Conservation (phyloP, 2,113 vertebrate genomes). For the Chaenocephalus aceratus region DNA sequence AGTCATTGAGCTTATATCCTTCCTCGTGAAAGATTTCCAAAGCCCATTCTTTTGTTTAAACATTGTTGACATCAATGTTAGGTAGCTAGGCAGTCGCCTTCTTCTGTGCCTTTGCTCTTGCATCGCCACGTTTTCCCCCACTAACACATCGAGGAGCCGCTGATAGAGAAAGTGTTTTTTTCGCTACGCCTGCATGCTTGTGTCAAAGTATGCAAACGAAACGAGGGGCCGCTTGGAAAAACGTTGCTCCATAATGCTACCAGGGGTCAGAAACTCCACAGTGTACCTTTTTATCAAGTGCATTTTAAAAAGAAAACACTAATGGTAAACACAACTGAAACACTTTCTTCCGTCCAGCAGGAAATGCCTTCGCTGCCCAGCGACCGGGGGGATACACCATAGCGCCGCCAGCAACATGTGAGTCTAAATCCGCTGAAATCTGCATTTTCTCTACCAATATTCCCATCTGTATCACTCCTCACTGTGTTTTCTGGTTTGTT, state of each 20-base stretch:
- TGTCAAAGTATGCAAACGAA: conserved; percentile 1
- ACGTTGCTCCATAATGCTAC: not conserved
- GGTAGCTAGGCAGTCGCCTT: not conserved
- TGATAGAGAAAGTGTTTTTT: not conserved
- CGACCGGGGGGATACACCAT: conserved; percentile 79
- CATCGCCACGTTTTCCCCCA: not conserved
- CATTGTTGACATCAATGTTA: not conserved
- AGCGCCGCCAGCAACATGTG: conserved; percentile 76
- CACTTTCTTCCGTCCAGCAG: conserved; percentile 61
- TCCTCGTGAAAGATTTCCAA: not conserved
- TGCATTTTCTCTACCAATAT: not conserved
- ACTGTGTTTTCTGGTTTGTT: not conserved
- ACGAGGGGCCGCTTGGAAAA: not conserved
- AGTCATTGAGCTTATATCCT: not conserved
- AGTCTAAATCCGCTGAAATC: conserved; percentile 50
- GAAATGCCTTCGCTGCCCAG: conserved; percentile 77
- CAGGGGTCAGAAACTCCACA: conserved; percentile 29
- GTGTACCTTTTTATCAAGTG: conserved; percentile 21
- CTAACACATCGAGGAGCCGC: not conserved
- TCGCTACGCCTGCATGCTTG: not conserved
- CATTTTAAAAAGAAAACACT: not conserved
- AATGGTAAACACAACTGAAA: conserved; percentile 4
- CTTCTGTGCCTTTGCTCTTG: not conserved
- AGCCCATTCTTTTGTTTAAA: not conserved
- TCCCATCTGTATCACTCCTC: too few relatives aligned